Percentiles rank a stretch among this genome's conserved stretches.
Conservation (phyloP, 2,888 invertebrate genomes). For the Orgyia antiqua region DNA sequence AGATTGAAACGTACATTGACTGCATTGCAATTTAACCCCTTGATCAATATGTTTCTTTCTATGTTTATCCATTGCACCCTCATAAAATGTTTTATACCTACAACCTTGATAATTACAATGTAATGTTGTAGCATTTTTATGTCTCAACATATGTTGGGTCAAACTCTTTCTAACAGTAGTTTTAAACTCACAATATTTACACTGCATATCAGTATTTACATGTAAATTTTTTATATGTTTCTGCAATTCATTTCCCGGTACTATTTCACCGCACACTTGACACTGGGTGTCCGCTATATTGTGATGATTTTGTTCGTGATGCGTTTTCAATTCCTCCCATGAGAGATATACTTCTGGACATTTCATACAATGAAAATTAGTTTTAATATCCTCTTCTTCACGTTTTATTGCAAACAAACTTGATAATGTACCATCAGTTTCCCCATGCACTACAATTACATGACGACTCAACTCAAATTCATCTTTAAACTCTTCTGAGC, state of each 20-base stretch:
- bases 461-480: slow-evolving; percentile 62
- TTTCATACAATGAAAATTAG: slow-evolving; percentile 56
- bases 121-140: slow-evolving; percentile 57
- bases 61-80: slow-evolving; percentile 61
- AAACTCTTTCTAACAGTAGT: slow-evolving; percentile 49
- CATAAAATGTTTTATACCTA: slow-evolving; percentile 59
- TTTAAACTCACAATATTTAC: slow-evolving; percentile 59
- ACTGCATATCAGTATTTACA: slow-evolving; percentile 38
- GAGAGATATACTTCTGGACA: slow-evolving; percentile 44
- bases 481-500: slow-evolving; percentile 49
- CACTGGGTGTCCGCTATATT: slow-evolving; percentile 50
- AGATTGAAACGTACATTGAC: slow-evolving; percentile 60
- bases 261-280: slow-evolving; percentile 56
- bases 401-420: slow-evolving; percentile 36
- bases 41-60: slow-evolving; percentile 50
- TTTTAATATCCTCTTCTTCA: slow-evolving; percentile 45
- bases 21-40: slow-evolving; percentile 60
- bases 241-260: slow-evolving; percentile 43
- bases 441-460: slow-evolving; percentile 42
- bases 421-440: slow-evolving; percentile 3
- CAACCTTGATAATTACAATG: slow-evolving; percentile 53
- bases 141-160: slow-evolving; percentile 61
- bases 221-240: slow-evolving; percentile 55
- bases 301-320: slow-evolving; percentile 55
- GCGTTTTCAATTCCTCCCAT: slow-evolving; percentile 51